These are phyloP conservation scores for Abramis brama DNA, from an alignment of 2,113 vertebrate genomes.

Conservation along the genomic window DNA sequence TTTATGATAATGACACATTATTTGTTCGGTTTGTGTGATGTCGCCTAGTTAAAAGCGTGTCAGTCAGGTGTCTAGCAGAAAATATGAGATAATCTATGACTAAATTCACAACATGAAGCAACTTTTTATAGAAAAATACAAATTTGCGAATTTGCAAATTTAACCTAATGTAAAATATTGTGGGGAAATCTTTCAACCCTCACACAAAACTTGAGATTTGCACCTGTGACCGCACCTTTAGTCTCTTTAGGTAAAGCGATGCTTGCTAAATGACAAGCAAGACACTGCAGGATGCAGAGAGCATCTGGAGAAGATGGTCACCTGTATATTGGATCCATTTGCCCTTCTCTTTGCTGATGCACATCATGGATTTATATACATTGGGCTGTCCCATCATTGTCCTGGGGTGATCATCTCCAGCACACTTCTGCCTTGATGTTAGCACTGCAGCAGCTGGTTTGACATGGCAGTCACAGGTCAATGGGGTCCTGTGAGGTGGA, in stretches of 20 bases:
- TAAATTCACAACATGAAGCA: not conserved
- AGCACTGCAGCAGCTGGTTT: constrained; percentile 48
- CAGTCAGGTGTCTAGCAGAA: not conserved
- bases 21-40: constrained; percentile 8
- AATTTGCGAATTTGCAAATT: too few relatives aligned
- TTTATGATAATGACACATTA: not conserved
- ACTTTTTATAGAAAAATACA: not conserved
- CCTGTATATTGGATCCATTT: constrained; percentile 25
- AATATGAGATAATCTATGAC: not conserved
- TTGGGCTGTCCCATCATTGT: not conserved
- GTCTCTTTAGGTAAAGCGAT: not conserved
- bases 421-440: not conserved
- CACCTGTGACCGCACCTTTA: not conserved
- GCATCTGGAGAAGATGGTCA: constrained; percentile 53
- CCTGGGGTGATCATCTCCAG: constrained; percentile 18
- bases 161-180: too few relatives aligned
- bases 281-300: constrained; percentile 42
- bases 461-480: constrained; percentile 54
- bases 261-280: constrained; percentile 32
- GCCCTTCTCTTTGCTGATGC: constrained; percentile 23
- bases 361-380: constrained; percentile 4
- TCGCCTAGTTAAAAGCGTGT: not conserved
- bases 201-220: too few relatives aligned
- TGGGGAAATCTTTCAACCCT: too few relatives aligned
- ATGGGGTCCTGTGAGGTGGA: constrained; percentile 32